A percentile compares a stretch with the other conserved stretches of the same genome.
These are phyloP conservation scores for Amphipyra tragopoginis DNA, from an alignment of 2,888 invertebrate genomes.

Conservation along the genomic window DNA sequence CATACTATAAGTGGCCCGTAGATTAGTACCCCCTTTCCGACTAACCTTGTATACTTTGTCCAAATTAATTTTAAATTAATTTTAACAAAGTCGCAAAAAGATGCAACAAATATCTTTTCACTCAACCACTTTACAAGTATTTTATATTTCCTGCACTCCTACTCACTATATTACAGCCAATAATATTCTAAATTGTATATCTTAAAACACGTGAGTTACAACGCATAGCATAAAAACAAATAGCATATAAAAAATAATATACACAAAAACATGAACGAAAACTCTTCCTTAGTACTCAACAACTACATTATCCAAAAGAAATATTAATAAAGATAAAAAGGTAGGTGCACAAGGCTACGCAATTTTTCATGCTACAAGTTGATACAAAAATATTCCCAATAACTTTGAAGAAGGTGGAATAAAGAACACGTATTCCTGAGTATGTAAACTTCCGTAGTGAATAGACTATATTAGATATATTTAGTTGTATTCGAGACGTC, in stretches of 20 bases:
- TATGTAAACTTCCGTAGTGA: slow-evolving; percentile 24
- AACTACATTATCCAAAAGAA: slow-evolving; percentile 1
- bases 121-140: too few relatives aligned
- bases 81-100: too few relatives aligned
- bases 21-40: too few relatives aligned
- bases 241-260: not conserved
- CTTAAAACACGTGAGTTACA: too few relatives aligned
- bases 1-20: too few relatives aligned
- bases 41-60: too few relatives aligned
- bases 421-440: slow-evolving; percentile 24
- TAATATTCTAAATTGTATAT: too few relatives aligned
- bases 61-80: too few relatives aligned
- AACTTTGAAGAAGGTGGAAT: slow-evolving; percentile 3
- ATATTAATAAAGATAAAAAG: slow-evolving; percentile 10
- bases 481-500: slow-evolving; percentile 32
- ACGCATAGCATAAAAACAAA: too few relatives aligned
- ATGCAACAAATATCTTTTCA: too few relatives aligned
- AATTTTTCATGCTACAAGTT: slow-evolving; percentile 21
- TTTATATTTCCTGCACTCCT: too few relatives aligned
- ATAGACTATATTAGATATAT: slow-evolving; percentile 26
- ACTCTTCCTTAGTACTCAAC: not conserved
- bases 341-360: slow-evolving; percentile 10
- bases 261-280: not conserved
- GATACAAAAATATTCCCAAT: slow-evolving; percentile 11
- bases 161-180: too few relatives aligned